Evolutionary conservation across 92 coral and sea anemone species (phyloP).

Genomic region (Micromussa lordhowensis): DNA sequence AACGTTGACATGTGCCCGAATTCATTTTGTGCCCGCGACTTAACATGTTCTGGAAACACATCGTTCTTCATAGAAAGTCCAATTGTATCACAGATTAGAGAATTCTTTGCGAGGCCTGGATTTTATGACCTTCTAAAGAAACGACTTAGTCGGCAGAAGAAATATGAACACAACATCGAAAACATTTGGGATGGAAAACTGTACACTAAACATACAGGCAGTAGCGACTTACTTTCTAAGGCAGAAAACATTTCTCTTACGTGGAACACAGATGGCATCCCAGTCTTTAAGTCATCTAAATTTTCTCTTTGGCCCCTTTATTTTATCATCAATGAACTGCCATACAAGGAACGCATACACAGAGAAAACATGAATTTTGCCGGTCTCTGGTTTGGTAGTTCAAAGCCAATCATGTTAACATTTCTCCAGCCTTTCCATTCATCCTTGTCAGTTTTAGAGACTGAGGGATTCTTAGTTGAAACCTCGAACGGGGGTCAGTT

Average conservation of each 20-base stretch:
- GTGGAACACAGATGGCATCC: constrained; percentile 48
- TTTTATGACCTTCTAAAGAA: neutral
- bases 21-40: too few relatives aligned
- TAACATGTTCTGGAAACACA: too few relatives aligned
- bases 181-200: neutral
- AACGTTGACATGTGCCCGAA: too few relatives aligned
- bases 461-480: constrained; percentile 6
- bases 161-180: neutral
- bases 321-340: constrained; percentile 45
- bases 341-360: constrained; percentile 29
- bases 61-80: too few relatives aligned
- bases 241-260: neutral
- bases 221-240: neutral
- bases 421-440: constrained; percentile 22
- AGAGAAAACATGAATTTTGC: constrained; percentile 44
- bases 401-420: constrained; percentile 40
- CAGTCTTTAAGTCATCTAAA: constrained; percentile 49
- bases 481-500: too few relatives aligned
- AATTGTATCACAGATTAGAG: too few relatives aligned
- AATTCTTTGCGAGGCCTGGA: too few relatives aligned
- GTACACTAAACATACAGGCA: neutral
- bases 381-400: constrained; percentile 62
- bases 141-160: neutral
- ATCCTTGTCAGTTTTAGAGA: constrained; percentile 3
- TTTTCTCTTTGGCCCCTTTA: constrained; percentile 43